Percentiles rank a stretch among this genome's conserved stretches.
These are phyloP conservation scores for Ceratothoa steindachneri DNA, from an alignment of 2,888 invertebrate species.

Conservation along the genomic window DNA sequence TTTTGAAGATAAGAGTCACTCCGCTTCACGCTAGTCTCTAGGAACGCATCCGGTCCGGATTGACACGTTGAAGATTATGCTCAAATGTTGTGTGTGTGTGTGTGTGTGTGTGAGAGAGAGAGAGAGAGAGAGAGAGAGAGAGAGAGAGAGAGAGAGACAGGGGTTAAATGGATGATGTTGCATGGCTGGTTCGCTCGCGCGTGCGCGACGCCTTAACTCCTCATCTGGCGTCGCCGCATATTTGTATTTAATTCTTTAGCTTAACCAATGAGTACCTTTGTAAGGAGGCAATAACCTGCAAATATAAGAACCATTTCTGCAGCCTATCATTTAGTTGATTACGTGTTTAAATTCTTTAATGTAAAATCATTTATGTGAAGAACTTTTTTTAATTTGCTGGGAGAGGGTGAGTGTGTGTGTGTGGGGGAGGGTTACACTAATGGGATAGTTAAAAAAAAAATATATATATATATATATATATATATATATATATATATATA, in stretches of 20 bases:
- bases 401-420: not conserved
- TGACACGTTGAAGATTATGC: too few species aligned
- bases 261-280: slow-evolving; percentile 26
- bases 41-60: too few species aligned
- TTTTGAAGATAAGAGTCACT: too few species aligned
- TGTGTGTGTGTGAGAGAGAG: too few species aligned
- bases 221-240: not conserved
- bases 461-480: too few species aligned
- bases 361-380: not conserved
- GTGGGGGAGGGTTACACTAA: not conserved
- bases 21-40: too few species aligned
- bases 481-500: too few species aligned
- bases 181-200: not conserved
- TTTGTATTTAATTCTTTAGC: not conserved
- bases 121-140: too few species aligned
- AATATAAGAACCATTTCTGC: not conserved
- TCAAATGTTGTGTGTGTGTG: too few species aligned
- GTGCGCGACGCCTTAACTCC: not conserved
- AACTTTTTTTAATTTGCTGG: not conserved
- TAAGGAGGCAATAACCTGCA: slow-evolving; percentile 40
- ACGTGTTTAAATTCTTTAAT: not conserved
- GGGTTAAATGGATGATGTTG: too few species aligned
- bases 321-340: not conserved
- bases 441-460: too few species aligned
- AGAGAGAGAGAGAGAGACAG: too few species aligned